A percentile compares a stretch with the other conserved stretches of the same genome.
Evolutionary conservation across 2,888 invertebrate genomes (phyloP).

Genomic region (Andricus quercusramuli): DNA sequence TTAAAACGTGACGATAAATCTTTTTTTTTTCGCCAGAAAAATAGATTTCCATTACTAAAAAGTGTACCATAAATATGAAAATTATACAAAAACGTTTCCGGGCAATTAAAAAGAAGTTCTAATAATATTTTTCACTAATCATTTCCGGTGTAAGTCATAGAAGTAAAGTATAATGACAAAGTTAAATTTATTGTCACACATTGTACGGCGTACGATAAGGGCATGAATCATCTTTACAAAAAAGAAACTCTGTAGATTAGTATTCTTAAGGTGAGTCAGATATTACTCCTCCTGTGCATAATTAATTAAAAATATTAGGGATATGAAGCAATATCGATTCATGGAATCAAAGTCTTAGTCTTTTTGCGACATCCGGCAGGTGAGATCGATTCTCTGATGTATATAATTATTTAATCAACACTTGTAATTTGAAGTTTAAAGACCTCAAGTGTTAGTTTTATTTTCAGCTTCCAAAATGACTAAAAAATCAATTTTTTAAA

Average conservation of each 20-base stretch:
- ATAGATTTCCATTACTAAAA: background rate
- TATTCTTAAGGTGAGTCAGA: background rate
- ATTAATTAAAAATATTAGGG: background rate
- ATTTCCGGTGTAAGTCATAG: background rate
- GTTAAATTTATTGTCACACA: background rate
- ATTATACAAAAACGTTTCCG: background rate
- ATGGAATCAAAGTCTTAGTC: background rate
- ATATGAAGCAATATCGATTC: background rate
- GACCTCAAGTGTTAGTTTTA: background rate
- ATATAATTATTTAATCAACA: background rate
- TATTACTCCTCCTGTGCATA: background rate
- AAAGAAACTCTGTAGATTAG: background rate
- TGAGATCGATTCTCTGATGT: background rate
- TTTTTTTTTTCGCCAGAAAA: background rate
- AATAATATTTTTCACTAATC: background rate
- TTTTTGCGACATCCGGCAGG: background rate
- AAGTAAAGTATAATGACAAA: background rate
- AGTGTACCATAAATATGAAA: background rate
- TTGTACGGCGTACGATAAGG: background rate
- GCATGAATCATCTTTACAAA: background rate
- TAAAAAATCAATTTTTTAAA: background rate
- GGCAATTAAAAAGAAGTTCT: background rate
- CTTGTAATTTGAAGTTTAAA: background rate
- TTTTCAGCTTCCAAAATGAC: no score
- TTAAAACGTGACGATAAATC: background rate